These are phyloP conservation scores for Microdon myrmicae DNA, from an alignment of 2,888 invertebrate species.

Conservation along the genomic window DNA sequence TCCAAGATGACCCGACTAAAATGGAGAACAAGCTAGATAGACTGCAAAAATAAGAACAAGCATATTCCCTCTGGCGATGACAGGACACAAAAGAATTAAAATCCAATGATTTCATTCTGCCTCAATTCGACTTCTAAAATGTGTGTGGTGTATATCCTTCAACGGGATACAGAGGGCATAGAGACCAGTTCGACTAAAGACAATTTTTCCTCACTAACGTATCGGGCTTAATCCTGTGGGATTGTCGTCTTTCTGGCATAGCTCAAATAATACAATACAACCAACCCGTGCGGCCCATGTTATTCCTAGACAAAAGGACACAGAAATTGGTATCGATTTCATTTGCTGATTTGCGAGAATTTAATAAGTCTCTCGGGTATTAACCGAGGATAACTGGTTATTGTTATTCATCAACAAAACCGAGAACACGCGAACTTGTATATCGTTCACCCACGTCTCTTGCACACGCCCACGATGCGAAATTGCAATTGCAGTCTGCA, in stretches of 20 bases:
- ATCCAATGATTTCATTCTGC: constrained; percentile 51
- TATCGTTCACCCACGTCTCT: constrained; percentile 1
- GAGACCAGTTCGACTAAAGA: no score
- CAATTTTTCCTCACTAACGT: constrained; percentile 19
- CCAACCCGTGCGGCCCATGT: no score
- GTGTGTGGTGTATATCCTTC: constrained; percentile 37
- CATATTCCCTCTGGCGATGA: constrained; percentile 51
- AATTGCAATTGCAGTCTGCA: constrained; percentile 29
- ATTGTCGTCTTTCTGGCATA: constrained; percentile 24
- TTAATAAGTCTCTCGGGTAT: constrained; percentile 47
- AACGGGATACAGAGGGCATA: no score
- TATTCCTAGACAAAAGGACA: not conserved
- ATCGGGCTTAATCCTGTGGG: constrained; percentile 45
- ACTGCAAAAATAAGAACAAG: constrained; percentile 8
- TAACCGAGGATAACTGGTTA: constrained; percentile 49
- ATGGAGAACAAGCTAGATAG: no score
- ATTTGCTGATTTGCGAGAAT: constrained; percentile 50
- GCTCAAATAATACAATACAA: constrained; percentile 31
- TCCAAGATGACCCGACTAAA: no score
- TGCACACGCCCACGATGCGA: constrained; percentile 2
- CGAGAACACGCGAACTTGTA: not conserved
- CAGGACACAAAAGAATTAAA: constrained; percentile 53
- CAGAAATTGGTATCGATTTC: constrained; percentile 46
- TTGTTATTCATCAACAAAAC: constrained; percentile 41
- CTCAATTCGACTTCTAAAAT: constrained; percentile 31